Evolutionary conservation across 2,888 invertebrate genomes (phyloP).

Genomic region (Andrena marginata): DNA sequence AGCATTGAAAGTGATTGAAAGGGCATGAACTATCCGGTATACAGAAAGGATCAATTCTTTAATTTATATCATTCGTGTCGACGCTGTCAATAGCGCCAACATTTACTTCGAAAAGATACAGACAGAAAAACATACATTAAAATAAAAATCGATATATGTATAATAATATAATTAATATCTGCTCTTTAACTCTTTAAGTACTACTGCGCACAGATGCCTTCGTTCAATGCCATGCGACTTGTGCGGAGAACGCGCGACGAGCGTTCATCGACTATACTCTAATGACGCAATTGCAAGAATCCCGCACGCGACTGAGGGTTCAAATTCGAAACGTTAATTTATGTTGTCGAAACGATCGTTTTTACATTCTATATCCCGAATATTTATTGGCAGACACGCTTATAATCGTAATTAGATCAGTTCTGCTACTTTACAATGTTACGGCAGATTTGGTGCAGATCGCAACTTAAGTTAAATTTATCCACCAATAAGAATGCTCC

Average conservation of each 20-base stretch:
- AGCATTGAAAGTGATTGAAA: conserved; percentile 4
- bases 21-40: conserved; percentile 5
- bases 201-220: no score
- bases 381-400: background rate
- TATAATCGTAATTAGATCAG: background rate
- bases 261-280: no score
- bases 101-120: background rate
- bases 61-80: background rate
- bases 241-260: no score
- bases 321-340: background rate
- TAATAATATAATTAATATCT: background rate
- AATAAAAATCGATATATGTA: background rate
- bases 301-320: background rate
- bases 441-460: background rate
- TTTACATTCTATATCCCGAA: background rate
- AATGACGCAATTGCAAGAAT: no score
- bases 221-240: no score
- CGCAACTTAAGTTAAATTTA: no score
- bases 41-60: background rate
- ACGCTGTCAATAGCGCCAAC: background rate
- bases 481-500: conserved; percentile 9
- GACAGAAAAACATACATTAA: background rate
- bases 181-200: no score
- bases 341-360: background rate
- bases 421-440: background rate